phyloP scores from a whole-genome alignment of 1,140 invertebrate genomes.

The Steinernema feltiae region DNA sequence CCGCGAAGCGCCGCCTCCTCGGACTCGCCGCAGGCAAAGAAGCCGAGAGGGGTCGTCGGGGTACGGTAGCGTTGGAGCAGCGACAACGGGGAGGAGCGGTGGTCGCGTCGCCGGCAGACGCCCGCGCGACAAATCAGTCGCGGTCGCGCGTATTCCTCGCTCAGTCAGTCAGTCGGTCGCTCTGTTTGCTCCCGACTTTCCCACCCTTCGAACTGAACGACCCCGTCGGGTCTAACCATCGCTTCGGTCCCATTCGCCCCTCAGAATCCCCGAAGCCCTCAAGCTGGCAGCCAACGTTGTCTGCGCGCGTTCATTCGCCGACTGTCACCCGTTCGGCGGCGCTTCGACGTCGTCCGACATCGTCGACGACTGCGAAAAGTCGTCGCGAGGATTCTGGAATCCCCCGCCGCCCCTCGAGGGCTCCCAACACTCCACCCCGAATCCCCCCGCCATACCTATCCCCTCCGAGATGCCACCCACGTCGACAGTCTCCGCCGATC shows the following conservation, averaged over 20 bases:
- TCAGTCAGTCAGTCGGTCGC: background rate
- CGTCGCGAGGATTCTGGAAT: background rate
- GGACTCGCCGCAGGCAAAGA: background rate
- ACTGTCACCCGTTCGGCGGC: slow-evolving; percentile 3
- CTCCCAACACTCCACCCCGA: background rate
- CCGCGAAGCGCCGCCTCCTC: background rate
- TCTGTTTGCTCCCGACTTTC: background rate
- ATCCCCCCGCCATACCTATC: background rate
- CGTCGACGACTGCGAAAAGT: slow-evolving; percentile 2
- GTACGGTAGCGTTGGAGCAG: background rate
- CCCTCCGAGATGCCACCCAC: background rate
- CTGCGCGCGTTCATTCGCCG: slow-evolving; percentile 3
- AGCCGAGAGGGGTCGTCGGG: background rate
- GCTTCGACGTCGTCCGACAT: background rate
- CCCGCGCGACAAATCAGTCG: background rate
- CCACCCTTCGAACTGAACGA: background rate
- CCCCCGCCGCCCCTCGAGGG: background rate
- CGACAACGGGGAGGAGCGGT: background rate
- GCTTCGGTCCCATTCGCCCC: no score
- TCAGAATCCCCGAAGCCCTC: background rate
- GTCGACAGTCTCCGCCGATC: background rate
- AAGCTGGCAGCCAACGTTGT: slow-evolving; percentile 2
- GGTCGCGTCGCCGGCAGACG: background rate
- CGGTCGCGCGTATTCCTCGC: slow-evolving; percentile 10
- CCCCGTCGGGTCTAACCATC: no score